A percentile compares a stretch with the other conserved stretches of the same genome.
These are phyloP conservation scores for Muntiacus muntjak DNA, from an alignment of 2,113 vertebrate species.

Conservation along the genomic window DNA sequence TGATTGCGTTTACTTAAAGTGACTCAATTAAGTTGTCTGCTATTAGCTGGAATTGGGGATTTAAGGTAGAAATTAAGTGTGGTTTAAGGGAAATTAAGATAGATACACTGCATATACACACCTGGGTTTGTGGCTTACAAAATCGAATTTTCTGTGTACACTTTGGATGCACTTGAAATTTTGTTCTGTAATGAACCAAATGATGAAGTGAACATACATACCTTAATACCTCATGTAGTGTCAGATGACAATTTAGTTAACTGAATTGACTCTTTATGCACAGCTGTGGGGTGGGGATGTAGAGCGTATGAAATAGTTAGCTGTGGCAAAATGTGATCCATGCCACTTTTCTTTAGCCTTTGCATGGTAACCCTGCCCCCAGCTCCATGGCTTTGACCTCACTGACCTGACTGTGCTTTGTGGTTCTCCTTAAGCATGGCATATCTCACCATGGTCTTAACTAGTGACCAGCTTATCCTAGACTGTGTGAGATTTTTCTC, in stretches of 20 bases:
- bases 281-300: not conserved
- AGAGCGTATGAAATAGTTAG: not conserved
- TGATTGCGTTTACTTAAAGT: slow-evolving; percentile 47
- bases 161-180: not conserved
- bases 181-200: not conserved
- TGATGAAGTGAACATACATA: not conserved
- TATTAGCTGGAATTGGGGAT: slow-evolving; percentile 38
- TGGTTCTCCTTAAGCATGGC: not conserved
- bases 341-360: not conserved
- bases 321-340: not conserved
- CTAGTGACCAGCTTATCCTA: not conserved
- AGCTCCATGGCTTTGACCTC: not conserved
- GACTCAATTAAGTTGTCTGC: slow-evolving; percentile 47
- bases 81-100: slow-evolving; percentile 49
- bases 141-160: not conserved
- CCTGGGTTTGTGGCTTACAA: not conserved
- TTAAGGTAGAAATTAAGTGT: slow-evolving; percentile 46
- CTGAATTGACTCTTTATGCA: not conserved
- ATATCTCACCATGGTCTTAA: not conserved
- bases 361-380: not conserved
- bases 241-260: not conserved
- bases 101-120: not conserved
- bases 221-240: not conserved
- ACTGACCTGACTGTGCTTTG: not conserved
- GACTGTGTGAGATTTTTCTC: not conserved